Evolutionary conservation across 2,113 vertebrate genomes (phyloP).

Genomic region (Brachyistius frenatus): DNA sequence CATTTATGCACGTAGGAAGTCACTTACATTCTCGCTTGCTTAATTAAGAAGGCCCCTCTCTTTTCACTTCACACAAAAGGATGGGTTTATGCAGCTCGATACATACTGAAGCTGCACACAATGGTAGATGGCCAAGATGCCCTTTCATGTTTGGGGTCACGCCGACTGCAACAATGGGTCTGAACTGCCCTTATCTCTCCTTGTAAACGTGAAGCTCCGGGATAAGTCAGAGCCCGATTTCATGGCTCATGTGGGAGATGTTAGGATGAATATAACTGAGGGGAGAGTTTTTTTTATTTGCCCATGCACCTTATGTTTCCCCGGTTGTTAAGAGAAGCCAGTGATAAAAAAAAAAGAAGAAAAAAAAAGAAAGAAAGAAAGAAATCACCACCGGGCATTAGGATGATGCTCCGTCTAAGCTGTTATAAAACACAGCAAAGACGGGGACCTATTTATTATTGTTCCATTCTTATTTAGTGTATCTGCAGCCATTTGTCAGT

Average conservation of each 20-base stretch:
- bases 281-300: constrained; percentile 38
- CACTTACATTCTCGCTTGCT: constrained; percentile 67
- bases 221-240: constrained; percentile 66
- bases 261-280: constrained; percentile 52
- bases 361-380: constrained; percentile 25
- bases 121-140: constrained; percentile 77
- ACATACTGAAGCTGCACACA: constrained; percentile 61
- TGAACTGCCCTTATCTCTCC: constrained; percentile 77
- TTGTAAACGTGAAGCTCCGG: constrained; percentile 74
- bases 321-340: constrained; percentile 19
- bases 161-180: constrained; percentile 69
- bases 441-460: constrained; percentile 55
- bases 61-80: constrained; percentile 68
- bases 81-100: constrained; percentile 59
- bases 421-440: not conserved
- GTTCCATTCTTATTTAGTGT: constrained; percentile 49
- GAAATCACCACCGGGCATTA: constrained; percentile 29
- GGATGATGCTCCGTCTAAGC: constrained; percentile 29
- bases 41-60: constrained; percentile 72
- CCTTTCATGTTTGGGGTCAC: constrained; percentile 76
- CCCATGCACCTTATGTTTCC: constrained; percentile 54
- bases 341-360: constrained; percentile 30
- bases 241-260: constrained; percentile 66
- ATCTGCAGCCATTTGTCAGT: constrained; percentile 61
- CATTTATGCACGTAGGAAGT: constrained; percentile 80